These are phyloP conservation scores for Drosophila willistoni DNA, from an alignment of 1,140 invertebrate genomes.

Conservation along the genomic window DNA sequence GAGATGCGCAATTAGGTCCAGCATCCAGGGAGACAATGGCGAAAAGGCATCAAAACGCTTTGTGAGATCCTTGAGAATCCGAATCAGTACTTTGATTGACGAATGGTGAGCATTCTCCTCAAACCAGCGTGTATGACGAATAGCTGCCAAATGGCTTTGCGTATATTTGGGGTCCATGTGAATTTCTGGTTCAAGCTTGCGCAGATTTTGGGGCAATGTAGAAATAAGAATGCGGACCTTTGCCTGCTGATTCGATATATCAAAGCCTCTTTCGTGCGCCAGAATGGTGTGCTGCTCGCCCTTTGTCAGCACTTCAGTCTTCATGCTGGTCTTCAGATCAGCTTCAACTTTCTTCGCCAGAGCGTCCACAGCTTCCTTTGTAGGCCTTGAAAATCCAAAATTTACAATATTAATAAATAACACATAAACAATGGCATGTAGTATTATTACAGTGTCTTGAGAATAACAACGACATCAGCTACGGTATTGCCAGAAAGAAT, in stretches of 20 bases:
- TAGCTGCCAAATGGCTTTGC: constrained; percentile 95
- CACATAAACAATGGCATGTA: not conserved
- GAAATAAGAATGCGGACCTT: constrained; percentile 95
- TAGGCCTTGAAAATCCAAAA: constrained; percentile 85
- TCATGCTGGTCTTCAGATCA: constrained; percentile 89
- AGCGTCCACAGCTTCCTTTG: constrained; percentile 96
- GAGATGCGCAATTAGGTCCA: constrained; percentile 97
- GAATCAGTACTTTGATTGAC: constrained; percentile 96
- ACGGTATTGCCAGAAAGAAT: constrained; percentile 98
- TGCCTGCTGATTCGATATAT: constrained; percentile 91
- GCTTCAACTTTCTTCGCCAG: constrained; percentile 94
- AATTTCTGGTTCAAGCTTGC: constrained; percentile 96
- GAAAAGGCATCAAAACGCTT: constrained; percentile 95
- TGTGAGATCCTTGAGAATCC: constrained; percentile 95
- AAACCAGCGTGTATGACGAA: constrained; percentile 98
- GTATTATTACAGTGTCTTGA: constrained; percentile 91
- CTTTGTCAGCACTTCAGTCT: constrained; percentile 86
- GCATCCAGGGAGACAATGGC: constrained; percentile 97
- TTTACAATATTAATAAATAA: not conserved
- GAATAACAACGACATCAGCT: constrained; percentile 98
- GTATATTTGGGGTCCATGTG: constrained; percentile 94
- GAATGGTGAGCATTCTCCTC: constrained; percentile 99
- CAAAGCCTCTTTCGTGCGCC: constrained; percentile 91
- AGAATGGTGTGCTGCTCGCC: constrained; percentile 86
- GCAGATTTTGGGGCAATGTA: constrained; percentile 95